Conservation (phyloP, 2,888 invertebrate genomes). For the Pristionchus entomophagus region DNA sequence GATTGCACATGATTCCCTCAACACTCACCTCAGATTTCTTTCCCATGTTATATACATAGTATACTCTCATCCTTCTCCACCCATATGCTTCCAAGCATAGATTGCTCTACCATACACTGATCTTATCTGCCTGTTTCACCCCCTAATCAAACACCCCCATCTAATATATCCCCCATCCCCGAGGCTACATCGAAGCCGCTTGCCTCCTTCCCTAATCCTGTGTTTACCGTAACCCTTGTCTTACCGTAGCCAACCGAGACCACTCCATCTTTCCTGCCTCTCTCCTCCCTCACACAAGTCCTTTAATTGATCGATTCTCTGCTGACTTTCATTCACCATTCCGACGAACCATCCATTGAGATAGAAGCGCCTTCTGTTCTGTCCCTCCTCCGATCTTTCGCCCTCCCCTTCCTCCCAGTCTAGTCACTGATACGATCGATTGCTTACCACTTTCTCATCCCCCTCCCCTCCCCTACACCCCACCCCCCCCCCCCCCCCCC, state of each 20-base stretch:
- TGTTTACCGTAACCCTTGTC: background rate
- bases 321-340: background rate
- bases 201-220: background rate
- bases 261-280: conserved; percentile 15
- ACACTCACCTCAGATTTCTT: background rate
- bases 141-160: background rate
- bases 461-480: too few relatives aligned
- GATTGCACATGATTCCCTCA: background rate
- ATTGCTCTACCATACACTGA: conserved; percentile 5
- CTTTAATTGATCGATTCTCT: conserved; percentile 3
- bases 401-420: background rate
- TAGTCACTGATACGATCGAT: conserved; percentile 28
- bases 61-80: background rate
- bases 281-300: background rate
- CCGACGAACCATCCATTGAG: conserved; percentile 17
- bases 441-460: background rate
- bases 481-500: background rate
- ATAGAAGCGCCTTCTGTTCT: background rate
- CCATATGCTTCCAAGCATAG: background rate
- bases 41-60: conserved; percentile 8
- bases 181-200: background rate
- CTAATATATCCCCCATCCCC: background rate
- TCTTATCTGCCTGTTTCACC: background rate
- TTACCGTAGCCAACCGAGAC: background rate
- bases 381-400: conserved; percentile 17